phyloP scores from a whole-genome alignment of 2,113 vertebrate genomes.

The Colinus virginianus region DNA sequence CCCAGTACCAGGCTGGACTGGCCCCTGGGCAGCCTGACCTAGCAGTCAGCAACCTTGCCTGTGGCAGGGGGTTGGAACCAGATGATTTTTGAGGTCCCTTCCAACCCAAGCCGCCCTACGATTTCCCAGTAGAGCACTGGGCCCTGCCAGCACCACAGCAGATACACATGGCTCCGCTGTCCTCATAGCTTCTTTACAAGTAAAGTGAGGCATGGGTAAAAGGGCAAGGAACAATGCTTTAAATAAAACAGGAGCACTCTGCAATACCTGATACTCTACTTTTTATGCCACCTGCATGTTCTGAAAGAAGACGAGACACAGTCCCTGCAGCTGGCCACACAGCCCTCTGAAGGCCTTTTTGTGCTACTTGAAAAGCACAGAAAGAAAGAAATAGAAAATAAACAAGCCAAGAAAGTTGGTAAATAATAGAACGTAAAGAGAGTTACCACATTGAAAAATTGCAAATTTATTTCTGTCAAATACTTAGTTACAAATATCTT shows the following conservation, averaged over 20 bases:
- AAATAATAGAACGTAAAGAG: neutral
- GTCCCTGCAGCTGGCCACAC: neutral
- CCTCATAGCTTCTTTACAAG: neutral
- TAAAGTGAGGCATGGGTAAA: neutral
- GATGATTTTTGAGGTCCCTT: too few relatives aligned
- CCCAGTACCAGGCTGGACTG: too few relatives aligned
- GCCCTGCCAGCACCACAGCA: rapidly evolving
- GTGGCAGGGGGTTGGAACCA: too few relatives aligned
- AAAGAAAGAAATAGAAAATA: neutral
- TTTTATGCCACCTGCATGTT: neutral
- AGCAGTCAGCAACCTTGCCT: too few relatives aligned
- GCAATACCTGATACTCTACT: neutral
- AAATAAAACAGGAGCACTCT: neutral
- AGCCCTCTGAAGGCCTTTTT: neutral
- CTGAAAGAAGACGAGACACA: neutral
- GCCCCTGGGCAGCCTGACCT: too few relatives aligned
- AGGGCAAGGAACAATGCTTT: neutral
- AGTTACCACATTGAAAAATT: neutral
- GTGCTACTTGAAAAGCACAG: neutral
- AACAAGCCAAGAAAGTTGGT: neutral
- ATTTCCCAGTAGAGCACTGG: rapidly evolving
- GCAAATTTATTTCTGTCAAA: neutral
- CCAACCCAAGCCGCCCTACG: too few relatives aligned
- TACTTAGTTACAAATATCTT: neutral
- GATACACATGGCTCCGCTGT: rapidly evolving